These are phyloP conservation scores for Mustelus asterias DNA, from an alignment of 2,113 vertebrate species.

Conservation along the genomic window DNA sequence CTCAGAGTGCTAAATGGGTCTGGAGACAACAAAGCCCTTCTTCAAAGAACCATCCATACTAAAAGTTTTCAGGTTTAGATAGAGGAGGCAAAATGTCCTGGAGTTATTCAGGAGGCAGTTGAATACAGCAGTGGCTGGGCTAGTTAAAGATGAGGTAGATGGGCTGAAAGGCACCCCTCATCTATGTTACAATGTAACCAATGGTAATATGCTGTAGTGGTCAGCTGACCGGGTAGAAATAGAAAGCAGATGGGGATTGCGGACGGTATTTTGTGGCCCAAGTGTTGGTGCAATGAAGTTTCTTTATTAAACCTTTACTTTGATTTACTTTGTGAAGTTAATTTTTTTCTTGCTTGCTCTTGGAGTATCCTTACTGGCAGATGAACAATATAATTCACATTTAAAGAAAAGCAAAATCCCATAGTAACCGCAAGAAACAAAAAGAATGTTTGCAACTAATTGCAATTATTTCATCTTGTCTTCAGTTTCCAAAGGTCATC, in stretches of 20 bases:
- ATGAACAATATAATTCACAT: background rate
- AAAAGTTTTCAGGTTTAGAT: background rate
- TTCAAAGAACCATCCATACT: background rate
- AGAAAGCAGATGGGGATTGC: no score
- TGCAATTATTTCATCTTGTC: background rate
- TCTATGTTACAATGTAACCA: background rate
- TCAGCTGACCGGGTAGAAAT: no score
- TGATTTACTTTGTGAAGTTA: no score
- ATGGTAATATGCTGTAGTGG: no score
- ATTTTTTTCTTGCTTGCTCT: no score
- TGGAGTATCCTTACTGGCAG: no score
- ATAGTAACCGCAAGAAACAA: background rate
- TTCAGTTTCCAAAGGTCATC: background rate
- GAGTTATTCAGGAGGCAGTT: background rate
- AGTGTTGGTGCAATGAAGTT: no score
- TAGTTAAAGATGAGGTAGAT: background rate
- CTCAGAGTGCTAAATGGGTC: background rate
- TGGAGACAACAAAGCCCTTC: background rate
- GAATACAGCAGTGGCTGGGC: background rate
- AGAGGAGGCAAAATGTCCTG: background rate
- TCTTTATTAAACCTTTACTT: no score
- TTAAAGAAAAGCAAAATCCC: background rate
- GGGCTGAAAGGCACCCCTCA: background rate
- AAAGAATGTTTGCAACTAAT: background rate
- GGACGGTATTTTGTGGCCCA: no score